Evolutionary conservation across 2,113 vertebrate genomes (phyloP).

Genomic region (Benthochromis sp.): DNA sequence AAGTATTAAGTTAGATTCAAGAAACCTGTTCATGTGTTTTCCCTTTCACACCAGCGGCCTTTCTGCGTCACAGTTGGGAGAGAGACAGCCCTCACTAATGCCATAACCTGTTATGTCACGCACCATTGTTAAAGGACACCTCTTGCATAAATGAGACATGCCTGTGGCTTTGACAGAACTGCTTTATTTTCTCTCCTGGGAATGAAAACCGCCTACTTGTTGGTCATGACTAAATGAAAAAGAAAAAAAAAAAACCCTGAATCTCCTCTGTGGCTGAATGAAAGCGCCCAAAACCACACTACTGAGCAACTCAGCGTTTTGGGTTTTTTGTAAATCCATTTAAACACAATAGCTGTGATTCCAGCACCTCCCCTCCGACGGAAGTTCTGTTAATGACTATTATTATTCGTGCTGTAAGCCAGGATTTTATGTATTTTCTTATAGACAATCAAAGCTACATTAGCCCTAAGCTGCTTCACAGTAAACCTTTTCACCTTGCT

Average conservation of each 20-base stretch:
- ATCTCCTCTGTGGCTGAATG: not conserved
- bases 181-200: not conserved
- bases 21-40: not conserved
- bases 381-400: not conserved
- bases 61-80: not conserved
- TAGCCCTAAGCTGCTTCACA: not conserved
- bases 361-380: not conserved
- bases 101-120: not conserved
- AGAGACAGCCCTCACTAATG: not conserved
- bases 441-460: not conserved
- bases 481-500: not conserved
- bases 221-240: not conserved
- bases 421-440: not conserved
- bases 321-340: not conserved
- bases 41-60: not conserved
- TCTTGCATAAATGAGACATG: not conserved
- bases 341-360: not conserved
- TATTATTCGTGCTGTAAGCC: not conserved
- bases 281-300: not conserved
- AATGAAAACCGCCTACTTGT: not conserved
- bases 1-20: not conserved
- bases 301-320: not conserved
- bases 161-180: not conserved
- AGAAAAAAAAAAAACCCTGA: accelerated
- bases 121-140: not conserved